Evolutionary conservation across 2,888 invertebrate genomes (phyloP).

Genomic region (Coelinius sp.): DNA sequence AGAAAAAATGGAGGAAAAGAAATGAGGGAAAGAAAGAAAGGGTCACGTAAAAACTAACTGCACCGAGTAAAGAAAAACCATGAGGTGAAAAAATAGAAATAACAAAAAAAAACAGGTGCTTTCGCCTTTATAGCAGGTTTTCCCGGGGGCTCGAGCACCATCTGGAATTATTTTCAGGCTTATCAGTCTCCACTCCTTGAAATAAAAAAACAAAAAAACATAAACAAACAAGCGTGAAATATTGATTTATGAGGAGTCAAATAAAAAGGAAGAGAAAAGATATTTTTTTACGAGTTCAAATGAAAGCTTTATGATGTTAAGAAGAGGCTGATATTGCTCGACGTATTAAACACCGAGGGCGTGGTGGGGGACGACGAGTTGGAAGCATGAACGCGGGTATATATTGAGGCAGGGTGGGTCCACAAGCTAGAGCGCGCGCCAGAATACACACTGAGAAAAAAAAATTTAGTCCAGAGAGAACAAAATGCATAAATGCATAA

Average conservation of each 20-base stretch:
- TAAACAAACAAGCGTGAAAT: constrained; percentile 30
- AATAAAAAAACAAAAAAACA: not conserved
- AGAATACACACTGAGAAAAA: not conserved
- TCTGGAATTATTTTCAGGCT: constrained; percentile 11
- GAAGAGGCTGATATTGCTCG: not conserved
- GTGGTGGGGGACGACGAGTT: constrained; percentile 51
- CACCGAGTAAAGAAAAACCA: not conserved
- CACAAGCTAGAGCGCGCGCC: constrained; percentile 16
- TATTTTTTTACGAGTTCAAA: not conserved
- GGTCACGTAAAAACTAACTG: not conserved
- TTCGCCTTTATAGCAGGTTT: not conserved
- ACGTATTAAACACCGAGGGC: constrained; percentile 46
- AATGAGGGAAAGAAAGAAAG: not conserved
- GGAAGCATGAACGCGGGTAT: constrained; percentile 21
- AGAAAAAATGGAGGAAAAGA: not conserved
- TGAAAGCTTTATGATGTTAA: not conserved
- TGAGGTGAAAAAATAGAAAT: not conserved
- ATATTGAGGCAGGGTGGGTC: constrained; percentile 45
- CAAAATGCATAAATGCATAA: not conserved
- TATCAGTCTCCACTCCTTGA: not conserved
- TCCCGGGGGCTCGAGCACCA: constrained; percentile 14
- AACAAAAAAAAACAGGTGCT: constrained; percentile 6
- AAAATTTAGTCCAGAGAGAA: not conserved
- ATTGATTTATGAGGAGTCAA: constrained; percentile 4
- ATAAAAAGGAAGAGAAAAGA: not conserved